These are phyloP conservation scores for Lethenteron camtschaticum DNA, from an alignment of 2,113 vertebrate species.

Conservation along the genomic window DNA sequence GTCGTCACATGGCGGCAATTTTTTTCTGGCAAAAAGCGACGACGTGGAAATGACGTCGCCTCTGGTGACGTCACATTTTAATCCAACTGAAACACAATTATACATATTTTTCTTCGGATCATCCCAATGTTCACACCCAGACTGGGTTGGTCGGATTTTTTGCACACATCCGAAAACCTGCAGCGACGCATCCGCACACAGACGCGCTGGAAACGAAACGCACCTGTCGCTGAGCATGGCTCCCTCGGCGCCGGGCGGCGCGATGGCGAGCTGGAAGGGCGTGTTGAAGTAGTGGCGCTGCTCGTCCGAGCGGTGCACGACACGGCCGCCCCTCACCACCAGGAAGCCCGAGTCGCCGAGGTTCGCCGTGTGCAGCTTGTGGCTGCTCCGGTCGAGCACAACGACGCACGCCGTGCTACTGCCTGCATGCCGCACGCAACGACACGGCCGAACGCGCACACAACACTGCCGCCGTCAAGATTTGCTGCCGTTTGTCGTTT, in stretches of 20 bases:
- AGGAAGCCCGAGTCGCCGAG: conserved; percentile 87
- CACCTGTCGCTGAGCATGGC: conserved; percentile 57
- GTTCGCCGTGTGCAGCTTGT: conserved; percentile 75
- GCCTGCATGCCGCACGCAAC: neutral
- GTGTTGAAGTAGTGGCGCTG: conserved; percentile 88
- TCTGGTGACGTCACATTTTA: too few species aligned
- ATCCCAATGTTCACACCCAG: too few species aligned
- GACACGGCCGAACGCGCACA: neutral
- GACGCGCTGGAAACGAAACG: conserved; percentile 6
- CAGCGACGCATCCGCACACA: too few species aligned
- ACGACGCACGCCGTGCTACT: conserved; percentile 1
- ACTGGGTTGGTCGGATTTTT: too few species aligned
- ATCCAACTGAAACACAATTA: too few species aligned
- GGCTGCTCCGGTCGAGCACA: conserved; percentile 61
- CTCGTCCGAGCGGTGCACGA: conserved; percentile 84
- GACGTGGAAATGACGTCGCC: too few species aligned
- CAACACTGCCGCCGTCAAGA: too few species aligned
- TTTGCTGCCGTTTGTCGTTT: too few species aligned
- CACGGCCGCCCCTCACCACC: conserved; percentile 77
- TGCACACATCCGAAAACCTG: too few species aligned
- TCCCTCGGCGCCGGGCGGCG: conserved; percentile 69
- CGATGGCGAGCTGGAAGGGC: conserved; percentile 87
- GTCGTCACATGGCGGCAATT: too few species aligned
- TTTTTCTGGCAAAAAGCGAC: too few species aligned
- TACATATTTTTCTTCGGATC: too few species aligned